These are phyloP conservation scores for Perodicticus potto DNA, from an alignment of 2,797 vertebrate species.

Conservation along the genomic window DNA sequence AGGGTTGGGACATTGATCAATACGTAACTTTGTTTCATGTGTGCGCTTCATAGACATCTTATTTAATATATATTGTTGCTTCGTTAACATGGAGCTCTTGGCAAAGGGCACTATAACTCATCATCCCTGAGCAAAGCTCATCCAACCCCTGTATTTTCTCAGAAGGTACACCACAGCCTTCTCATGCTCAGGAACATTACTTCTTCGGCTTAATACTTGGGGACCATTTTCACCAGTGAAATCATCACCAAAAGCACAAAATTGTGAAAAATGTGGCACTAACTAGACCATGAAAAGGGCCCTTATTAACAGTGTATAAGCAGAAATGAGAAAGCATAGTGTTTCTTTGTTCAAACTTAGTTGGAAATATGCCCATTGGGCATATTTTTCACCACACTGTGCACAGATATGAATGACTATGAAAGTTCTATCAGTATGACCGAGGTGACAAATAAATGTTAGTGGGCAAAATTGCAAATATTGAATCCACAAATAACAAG, in stretches of 20 bases:
- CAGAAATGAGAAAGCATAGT: background rate
- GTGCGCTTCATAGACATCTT: conserved; percentile 35
- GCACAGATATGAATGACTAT: background rate
- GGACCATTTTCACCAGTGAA: conserved; percentile 1
- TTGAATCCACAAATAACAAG: background rate
- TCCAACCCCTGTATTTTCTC: background rate
- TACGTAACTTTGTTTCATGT: background rate
- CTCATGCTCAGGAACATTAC: background rate
- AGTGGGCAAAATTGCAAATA: background rate
- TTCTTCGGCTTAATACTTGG: background rate
- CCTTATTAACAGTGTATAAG: background rate
- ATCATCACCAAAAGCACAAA: background rate
- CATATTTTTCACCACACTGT: background rate
- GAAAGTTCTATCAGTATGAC: background rate
- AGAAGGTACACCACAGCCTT: background rate
- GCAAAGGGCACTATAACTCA: background rate
- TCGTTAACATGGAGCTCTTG: background rate
- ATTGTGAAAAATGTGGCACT: background rate
- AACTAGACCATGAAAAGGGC: background rate
- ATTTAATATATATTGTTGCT: background rate
- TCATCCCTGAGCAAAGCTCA: background rate
- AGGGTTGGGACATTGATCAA: background rate
- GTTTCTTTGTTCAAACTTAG: background rate
- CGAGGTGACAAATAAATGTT: background rate
- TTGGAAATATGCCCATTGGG: background rate